Evolutionary conservation across 2,888 invertebrate genomes (phyloP), one percentile per base, ranked within the genome.

Genomic region (Drosophila kokeensis): DNA sequence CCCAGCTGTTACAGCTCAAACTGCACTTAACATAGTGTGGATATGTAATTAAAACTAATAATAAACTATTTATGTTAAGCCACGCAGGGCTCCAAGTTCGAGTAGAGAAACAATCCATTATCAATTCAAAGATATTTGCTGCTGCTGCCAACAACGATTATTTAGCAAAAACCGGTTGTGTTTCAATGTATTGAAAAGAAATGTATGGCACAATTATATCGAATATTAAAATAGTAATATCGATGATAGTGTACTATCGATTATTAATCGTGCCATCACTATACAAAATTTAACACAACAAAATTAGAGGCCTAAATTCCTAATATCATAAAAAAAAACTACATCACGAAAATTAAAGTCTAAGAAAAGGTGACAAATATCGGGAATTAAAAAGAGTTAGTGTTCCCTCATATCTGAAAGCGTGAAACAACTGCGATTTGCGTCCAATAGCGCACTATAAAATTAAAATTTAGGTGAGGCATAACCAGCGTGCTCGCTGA

Each of bases 401-500:
- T 30, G 52, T 58, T 18, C 30, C 53, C 24, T 57, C 32, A 63
- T 54, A 66, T 58, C 49, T n/a, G 49, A 40, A 72, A 68, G 55
- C 61, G 76, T 67, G 10, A 52, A 57, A 15, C 10, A 59, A 32
- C 24, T 50, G 30, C 50, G 48, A 57, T 74, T 70, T 52, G 49
- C 36, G 54, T 59, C 49, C 52, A 40, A 52, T 29, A 55, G 48
- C 42, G 65, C 58, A 59, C 32, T 30, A 74, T 36, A 65, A 63
- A 75, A 76, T 68, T 66, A 59, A 57, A 75, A 81, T 81, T 80
- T 77, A 87, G 91, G 91, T 91, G 81, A 91, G 90, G 54, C 42
- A 48, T 24, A 45, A 24, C 53, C 66, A 86, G 74, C 89, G 89
- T 89, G 85, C 77, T 65, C 53, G 58, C 38, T 60, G n/a, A 54